These are phyloP conservation scores for Strongylocentrotus purpuratus DNA, from an alignment of 35 echinoderm and acorn worm species.

Conservation along the genomic window DNA sequence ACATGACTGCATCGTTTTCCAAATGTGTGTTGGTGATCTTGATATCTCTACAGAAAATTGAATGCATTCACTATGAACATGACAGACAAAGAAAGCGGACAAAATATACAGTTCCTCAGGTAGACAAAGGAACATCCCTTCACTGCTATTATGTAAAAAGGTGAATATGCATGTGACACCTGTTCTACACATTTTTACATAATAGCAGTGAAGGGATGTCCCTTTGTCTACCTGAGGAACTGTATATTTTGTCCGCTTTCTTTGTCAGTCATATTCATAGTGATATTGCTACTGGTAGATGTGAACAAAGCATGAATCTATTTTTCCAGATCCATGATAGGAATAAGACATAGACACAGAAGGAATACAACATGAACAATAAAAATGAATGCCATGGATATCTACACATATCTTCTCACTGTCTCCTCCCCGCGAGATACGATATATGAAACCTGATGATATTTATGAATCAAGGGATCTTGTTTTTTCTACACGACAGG, in stretches of 20 bases:
- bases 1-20: background rate
- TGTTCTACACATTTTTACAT: too few species aligned
- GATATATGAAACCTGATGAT: background rate
- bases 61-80: too few species aligned
- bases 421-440: background rate
- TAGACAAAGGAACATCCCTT: too few species aligned
- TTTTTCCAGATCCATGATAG: background rate
- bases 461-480: conserved; percentile 32
- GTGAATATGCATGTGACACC: too few species aligned
- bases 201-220: too few species aligned
- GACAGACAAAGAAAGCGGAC: too few species aligned
- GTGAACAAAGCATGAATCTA: background rate
- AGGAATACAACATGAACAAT: background rate
- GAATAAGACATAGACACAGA: background rate
- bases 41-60: background rate
- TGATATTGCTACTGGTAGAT: background rate
- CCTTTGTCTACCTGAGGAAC: too few species aligned
- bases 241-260: too few species aligned
- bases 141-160: too few species aligned
- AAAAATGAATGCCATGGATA: background rate
- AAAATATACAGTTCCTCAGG: too few species aligned
- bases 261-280: too few species aligned
- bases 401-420: background rate
- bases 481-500: conserved; percentile 5
- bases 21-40: background rate